phyloP scores from a whole-genome alignment of 2,888 invertebrate species.

The Neoitamus cyanurus region DNA sequence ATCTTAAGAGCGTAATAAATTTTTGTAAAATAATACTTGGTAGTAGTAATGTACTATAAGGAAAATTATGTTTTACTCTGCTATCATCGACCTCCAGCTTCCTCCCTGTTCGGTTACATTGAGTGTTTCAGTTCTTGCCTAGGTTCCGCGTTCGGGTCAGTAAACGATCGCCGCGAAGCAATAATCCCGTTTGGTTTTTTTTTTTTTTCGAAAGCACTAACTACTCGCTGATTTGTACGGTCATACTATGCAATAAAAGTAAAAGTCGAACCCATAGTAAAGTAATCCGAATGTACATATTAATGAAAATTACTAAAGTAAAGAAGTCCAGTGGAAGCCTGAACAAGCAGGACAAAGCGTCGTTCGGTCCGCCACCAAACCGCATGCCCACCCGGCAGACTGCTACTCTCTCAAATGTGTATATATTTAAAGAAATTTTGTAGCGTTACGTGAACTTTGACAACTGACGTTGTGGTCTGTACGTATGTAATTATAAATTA shows the following conservation, averaged over 20 bases:
- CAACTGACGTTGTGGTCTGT: slow-evolving; percentile 51
- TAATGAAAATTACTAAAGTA: slow-evolving; percentile 34
- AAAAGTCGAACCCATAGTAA: slow-evolving; percentile 30
- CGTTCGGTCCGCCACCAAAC: neutral
- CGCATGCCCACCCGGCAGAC: slow-evolving; percentile 2
- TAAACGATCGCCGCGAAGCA: neutral
- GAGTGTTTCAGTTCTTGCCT: neutral
- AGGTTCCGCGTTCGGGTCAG: neutral
- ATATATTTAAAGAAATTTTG: slow-evolving; percentile 51
- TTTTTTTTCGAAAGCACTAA: neutral
- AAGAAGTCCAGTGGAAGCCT: slow-evolving; percentile 6
- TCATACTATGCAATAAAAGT: slow-evolving; percentile 10
- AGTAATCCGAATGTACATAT: slow-evolving; percentile 23
- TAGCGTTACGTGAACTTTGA: slow-evolving; percentile 50
- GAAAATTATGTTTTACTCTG: slow-evolving; percentile 48
- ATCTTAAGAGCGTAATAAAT: slow-evolving; percentile 55
- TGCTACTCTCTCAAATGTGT: slow-evolving; percentile 51
- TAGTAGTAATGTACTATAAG: slow-evolving; percentile 53
- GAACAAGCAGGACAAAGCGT: slow-evolving; percentile 3
- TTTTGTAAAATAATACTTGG: slow-evolving; percentile 52
- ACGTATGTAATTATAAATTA: slow-evolving; percentile 53
- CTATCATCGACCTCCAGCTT: slow-evolving; percentile 35
- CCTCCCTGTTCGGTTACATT: slow-evolving; percentile 12
- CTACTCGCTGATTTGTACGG: slow-evolving; percentile 12
- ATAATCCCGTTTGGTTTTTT: neutral